A percentile compares a stretch with the other conserved stretches of the same genome.
Conservation (phyloP, 1,140 invertebrate genomes). For the Psix sp. region DNA sequence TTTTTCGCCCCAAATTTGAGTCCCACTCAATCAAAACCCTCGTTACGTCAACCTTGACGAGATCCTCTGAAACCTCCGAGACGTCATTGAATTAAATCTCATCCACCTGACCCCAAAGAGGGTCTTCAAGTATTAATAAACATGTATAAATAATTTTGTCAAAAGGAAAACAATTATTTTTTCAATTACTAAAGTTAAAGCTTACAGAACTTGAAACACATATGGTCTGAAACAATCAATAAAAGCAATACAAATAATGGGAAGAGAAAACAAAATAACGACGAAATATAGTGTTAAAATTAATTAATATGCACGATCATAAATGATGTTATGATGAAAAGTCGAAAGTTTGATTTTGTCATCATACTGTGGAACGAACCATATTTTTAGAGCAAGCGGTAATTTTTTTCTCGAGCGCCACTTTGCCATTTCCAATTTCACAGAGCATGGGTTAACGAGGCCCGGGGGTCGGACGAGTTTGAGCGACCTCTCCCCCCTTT, state of each 20-base stretch:
- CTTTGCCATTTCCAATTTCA: constrained; percentile 73
- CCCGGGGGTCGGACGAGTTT: constrained; percentile 67
- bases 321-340: too few relatives aligned
- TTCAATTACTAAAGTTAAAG: constrained; percentile 1
- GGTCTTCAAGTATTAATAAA: constrained; percentile 19
- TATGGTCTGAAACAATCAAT: too few relatives aligned
- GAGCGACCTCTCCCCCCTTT: constrained; percentile 13
- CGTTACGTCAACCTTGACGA: constrained; percentile 30
- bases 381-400: too few relatives aligned
- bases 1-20: constrained; percentile 15
- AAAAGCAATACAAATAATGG: too few relatives aligned
- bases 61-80: constrained; percentile 11
- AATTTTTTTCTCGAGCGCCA: constrained; percentile 39
- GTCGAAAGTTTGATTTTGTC: too few relatives aligned
- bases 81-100: constrained; percentile 38
- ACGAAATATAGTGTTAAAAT: too few relatives aligned
- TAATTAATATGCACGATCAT: too few relatives aligned
- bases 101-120: constrained; percentile 1
- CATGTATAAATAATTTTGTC: constrained; percentile 16
- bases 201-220: too few relatives aligned
- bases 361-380: too few relatives aligned
- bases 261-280: too few relatives aligned
- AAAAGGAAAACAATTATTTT: background rate
- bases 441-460: constrained; percentile 76
- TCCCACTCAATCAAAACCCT: constrained; percentile 31